phyloP scores from a whole-genome alignment of 2,888 invertebrate genomes.

The Athalia cordata region DNA sequence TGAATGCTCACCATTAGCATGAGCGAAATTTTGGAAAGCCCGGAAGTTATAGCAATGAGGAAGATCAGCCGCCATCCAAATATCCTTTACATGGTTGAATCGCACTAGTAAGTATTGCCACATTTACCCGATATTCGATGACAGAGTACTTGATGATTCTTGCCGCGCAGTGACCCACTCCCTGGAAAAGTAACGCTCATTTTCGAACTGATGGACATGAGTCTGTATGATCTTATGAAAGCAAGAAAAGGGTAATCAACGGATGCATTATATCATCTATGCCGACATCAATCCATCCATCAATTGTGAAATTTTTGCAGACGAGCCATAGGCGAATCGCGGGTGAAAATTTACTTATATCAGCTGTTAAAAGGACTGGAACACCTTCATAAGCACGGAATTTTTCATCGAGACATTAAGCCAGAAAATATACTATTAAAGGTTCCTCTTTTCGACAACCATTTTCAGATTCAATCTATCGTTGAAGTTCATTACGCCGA shows the following conservation, averaged over 20 bases:
- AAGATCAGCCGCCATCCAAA: conserved; percentile 79
- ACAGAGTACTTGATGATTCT: neutral
- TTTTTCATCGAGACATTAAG: conserved; percentile 83
- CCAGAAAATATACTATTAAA: conserved; percentile 83
- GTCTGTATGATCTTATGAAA: conserved; percentile 80
- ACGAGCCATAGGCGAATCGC: conserved; percentile 74
- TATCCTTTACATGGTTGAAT: conserved; percentile 79
- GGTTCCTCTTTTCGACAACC: conserved; percentile 64
- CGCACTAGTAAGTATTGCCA: conserved; percentile 76
- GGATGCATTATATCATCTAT: conserved; percentile 47
- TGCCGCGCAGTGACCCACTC: conserved; percentile 75
- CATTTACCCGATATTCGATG: conserved; percentile 18
- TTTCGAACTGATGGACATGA: conserved; percentile 83
- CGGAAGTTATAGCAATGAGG: conserved; percentile 79
- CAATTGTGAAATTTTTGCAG: conserved; percentile 54
- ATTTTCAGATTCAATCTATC: neutral
- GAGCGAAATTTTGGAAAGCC: conserved; percentile 74
- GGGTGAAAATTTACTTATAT: conserved; percentile 77
- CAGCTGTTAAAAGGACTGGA: conserved; percentile 79
- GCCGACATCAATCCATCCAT: neutral
- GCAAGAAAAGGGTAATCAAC: conserved; percentile 73
- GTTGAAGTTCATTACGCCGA: neutral
- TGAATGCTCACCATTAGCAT: conserved; percentile 65
- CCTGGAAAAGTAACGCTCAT: conserved; percentile 78
- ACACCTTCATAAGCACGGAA: conserved; percentile 78